Evolutionary conservation across 2,797 vertebrate genomes (phyloP).

Genomic region (Bryconaethiops microstoma): DNA sequence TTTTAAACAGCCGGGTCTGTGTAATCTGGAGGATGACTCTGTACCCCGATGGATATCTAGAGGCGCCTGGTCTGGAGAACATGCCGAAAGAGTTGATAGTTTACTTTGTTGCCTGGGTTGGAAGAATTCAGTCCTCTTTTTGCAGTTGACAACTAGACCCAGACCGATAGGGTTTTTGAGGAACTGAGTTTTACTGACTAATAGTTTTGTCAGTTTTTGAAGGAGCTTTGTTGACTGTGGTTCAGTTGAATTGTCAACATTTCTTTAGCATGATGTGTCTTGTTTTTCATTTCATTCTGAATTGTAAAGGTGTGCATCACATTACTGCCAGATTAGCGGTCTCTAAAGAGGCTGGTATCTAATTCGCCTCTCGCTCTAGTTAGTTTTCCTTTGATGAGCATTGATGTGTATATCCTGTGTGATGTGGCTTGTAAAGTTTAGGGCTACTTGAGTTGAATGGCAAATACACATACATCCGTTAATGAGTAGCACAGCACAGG

Average conservation of each 20-base stretch:
- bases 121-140: background rate
- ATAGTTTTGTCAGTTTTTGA: background rate
- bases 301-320: background rate
- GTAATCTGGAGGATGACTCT: slow-evolving; percentile 8
- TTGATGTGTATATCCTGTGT: slow-evolving; percentile 8
- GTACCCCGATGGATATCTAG: background rate
- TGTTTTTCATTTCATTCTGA: background rate
- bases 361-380: background rate
- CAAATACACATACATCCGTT: slow-evolving; percentile 17
- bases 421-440: slow-evolving; percentile 6
- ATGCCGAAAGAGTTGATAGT: background rate
- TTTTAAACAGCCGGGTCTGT: background rate
- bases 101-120: background rate
- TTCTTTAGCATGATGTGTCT: too few species aligned
- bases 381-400: background rate
- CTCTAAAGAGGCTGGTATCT: background rate
- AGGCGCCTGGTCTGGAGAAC: background rate
- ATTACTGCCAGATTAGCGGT: background rate
- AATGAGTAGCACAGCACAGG: slow-evolving; percentile 12
- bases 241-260: too few species aligned
- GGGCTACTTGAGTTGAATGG: slow-evolving; percentile 8
- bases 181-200: background rate
- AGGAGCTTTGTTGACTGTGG: too few species aligned
- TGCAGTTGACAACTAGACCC: background rate
- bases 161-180: background rate